Evolutionary conservation across 92 coral and sea anemone species (phyloP), one percentile per base, ranked within the genome.

Genomic region (Heliopora coerulea): DNA sequence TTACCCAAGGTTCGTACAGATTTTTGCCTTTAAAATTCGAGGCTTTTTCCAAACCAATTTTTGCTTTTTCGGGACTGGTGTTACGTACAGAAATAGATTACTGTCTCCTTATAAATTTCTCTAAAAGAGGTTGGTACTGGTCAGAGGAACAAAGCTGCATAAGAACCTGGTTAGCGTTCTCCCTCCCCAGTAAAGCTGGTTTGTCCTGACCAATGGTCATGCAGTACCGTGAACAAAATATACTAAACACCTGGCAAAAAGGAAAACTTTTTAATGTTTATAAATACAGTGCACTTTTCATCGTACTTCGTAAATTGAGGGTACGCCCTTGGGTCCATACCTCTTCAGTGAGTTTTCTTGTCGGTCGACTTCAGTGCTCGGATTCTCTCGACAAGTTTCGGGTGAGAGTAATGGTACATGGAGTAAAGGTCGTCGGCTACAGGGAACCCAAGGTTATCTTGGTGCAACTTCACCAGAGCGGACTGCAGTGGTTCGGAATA

Each of bases 361-460:
- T 86, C 60, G 65, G 87, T 92, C 41, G 80, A 67, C 61, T 90
- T 89, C 68, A 93, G 72, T 42, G 96, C 98, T 62, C 91, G 78
- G 39, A 93, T 79, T 79, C 98, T 83, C 46, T 93, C 98, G 67
- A 93, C 76, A 39, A 93, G 84, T 29, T 91, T 96, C 13, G 98
- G 98, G 39, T 93, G 98, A 0, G 98, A 93, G 85, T 87, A 93
- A 65, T 93, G 98, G 27, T 89, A 93, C 0, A 91, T 91, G 0
- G 98, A 93, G 78, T 90, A 93, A 17, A 93, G 85, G 54, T 87
- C 87, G 70, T 93, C 98, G 24, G 98, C 96, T 65, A 93, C 96
- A 68, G 98, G 98, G 66, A 93, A 93, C 28, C 98, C 98, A 59
- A 93, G 89, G 85, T 93, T 93, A 56, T 93, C 98, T 49, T 88